Evolutionary conservation across 2,113 vertebrate genomes (phyloP).

Genomic region (Aythya baeri): DNA sequence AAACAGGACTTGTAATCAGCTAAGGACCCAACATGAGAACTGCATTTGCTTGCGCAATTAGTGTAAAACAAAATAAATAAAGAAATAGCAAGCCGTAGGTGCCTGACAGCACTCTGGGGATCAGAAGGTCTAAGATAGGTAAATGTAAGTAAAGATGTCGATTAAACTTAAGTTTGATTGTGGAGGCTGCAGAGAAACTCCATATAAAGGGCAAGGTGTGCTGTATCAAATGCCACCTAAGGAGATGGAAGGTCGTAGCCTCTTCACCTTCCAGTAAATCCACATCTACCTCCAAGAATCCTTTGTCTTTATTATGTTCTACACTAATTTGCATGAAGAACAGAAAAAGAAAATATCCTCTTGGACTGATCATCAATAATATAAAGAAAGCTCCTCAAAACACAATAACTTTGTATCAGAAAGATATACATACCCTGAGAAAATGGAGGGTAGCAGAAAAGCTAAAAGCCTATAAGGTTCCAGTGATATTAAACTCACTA

Average conservation of each 20-base stretch:
- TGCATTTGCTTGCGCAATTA: neutral
- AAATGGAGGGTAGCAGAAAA: neutral
- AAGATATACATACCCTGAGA: neutral
- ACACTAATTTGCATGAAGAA: neutral
- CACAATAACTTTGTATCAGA: neutral
- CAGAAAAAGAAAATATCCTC: neutral
- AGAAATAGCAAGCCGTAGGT: neutral
- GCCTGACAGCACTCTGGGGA: neutral
- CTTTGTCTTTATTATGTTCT: neutral
- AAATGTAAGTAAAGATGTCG: neutral
- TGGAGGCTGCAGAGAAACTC: neutral
- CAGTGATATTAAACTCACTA: neutral
- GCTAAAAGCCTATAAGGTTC: fast-evolving
- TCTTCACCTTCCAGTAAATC: neutral
- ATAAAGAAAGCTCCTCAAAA: neutral
- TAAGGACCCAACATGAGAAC: neutral
- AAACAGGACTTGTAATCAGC: constrained; percentile 2
- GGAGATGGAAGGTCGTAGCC: neutral
- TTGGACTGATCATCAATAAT: neutral
- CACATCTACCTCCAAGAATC: neutral
- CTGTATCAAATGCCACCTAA: neutral
- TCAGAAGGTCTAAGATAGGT: neutral
- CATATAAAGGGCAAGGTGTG: neutral
- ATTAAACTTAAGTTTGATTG: neutral
- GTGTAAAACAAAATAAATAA: neutral